Percentiles rank a stretch among this genome's conserved stretches.
Conservation (phyloP, 2,113 vertebrate genomes). For the Zosterops pallidus region DNA sequence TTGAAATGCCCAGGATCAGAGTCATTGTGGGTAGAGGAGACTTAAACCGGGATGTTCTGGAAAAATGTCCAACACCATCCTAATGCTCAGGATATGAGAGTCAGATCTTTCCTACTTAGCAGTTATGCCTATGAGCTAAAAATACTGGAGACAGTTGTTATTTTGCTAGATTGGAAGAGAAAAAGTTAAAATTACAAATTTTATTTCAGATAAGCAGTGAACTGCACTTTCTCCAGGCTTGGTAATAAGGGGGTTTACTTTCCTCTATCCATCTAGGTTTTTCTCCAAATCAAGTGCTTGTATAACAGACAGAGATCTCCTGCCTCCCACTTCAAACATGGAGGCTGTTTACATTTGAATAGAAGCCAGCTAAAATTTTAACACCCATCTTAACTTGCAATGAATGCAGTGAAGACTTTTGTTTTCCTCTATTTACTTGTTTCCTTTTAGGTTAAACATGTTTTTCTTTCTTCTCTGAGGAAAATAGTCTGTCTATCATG, state of each 20-base stretch:
- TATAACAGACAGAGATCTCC: neutral
- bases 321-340: neutral
- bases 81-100: neutral
- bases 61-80: neutral
- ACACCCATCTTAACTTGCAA: neutral
- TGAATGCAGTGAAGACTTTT: neutral
- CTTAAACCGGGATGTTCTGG: neutral
- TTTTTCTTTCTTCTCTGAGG: neutral
- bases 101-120: neutral
- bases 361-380: neutral
- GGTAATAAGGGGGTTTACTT: neutral
- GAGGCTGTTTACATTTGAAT: neutral
- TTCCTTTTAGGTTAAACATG: neutral
- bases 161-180: neutral
- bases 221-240: neutral
- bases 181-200: neutral
- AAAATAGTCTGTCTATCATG: neutral
- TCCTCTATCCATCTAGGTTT: neutral
- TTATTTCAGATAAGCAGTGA: neutral
- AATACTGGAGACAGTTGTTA: neutral
- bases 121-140: neutral
- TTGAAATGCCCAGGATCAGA: neutral
- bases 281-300: neutral
- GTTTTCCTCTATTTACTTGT: neutral
- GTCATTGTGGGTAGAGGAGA: neutral